Conservation (phyloP, 2,113 vertebrate species). For the Solea senegalensis region DNA sequence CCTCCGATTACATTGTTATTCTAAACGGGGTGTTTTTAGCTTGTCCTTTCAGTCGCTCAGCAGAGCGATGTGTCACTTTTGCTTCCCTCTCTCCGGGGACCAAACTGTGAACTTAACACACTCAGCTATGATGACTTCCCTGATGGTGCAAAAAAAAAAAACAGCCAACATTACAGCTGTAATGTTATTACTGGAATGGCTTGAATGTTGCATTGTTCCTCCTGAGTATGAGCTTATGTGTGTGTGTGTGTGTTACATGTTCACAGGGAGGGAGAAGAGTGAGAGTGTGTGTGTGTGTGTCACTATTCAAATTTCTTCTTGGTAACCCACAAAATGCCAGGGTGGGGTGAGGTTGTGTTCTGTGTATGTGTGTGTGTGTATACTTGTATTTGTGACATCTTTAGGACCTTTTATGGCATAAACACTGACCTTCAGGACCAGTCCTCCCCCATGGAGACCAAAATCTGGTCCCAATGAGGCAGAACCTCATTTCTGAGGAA, state of each 20-base stretch:
- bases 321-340: slow-evolving; percentile 54
- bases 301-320: slow-evolving; percentile 49
- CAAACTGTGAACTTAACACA: slow-evolving; percentile 71
- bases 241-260: slow-evolving; percentile 22
- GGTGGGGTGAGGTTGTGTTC: slow-evolving; percentile 37
- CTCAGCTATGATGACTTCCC: slow-evolving; percentile 62
- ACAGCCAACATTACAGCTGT: slow-evolving; percentile 57
- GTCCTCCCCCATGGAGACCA: too few species aligned
- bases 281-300: slow-evolving; percentile 33
- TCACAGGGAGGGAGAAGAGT: slow-evolving; percentile 20
- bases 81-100: slow-evolving; percentile 35
- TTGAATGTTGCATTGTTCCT: slow-evolving; percentile 71
- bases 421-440: too few species aligned
- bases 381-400: background rate
- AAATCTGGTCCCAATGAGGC: too few species aligned
- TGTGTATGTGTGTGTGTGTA: slow-evolving; percentile 1
- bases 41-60: slow-evolving; percentile 55
- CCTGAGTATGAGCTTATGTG: slow-evolving; percentile 22
- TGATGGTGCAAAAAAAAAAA: slow-evolving; percentile 48
- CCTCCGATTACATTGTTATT: slow-evolving; percentile 72
- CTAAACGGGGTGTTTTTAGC: slow-evolving; percentile 65
- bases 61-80: slow-evolving; percentile 48
- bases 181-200: slow-evolving; percentile 59
- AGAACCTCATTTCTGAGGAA: too few species aligned
- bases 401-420: too few species aligned